A percentile compares a stretch with the other conserved stretches of the same genome.
phyloP scores from a whole-genome alignment of 2,797 vertebrate species.

The Acanthurus tractus region DNA sequence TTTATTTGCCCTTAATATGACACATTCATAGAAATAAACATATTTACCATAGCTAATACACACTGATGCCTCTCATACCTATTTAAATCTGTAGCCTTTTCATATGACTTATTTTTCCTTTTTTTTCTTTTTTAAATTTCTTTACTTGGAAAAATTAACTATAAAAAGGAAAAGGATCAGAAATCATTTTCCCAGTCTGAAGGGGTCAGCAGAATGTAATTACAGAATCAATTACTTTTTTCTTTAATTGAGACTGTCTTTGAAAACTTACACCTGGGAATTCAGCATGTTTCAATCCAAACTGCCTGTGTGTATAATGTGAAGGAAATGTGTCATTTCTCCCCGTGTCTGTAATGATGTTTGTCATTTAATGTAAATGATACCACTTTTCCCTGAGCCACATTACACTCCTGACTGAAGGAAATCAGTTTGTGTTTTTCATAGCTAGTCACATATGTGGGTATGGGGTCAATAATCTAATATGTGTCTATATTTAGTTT shows the following conservation, averaged over 20 bases:
- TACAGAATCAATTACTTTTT: constrained; percentile 30
- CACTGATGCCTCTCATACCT: constrained; percentile 62
- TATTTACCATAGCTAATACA: constrained; percentile 50
- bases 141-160: background rate
- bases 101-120: constrained; percentile 12
- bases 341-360: constrained; percentile 70
- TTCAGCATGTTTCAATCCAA: constrained; percentile 76
- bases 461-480: constrained; percentile 85
- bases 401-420: constrained; percentile 80
- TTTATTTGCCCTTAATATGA: constrained; percentile 42
- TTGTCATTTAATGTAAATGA: constrained; percentile 82
- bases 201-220: constrained; percentile 57
- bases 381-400: constrained; percentile 82
- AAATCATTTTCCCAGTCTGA: constrained; percentile 30
- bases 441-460: constrained; percentile 78
- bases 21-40: constrained; percentile 34
- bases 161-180: constrained; percentile 22
- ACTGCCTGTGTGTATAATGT: constrained; percentile 67
- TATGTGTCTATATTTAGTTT: constrained; percentile 89
- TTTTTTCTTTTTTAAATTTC: constrained; percentile 5
- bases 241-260: constrained; percentile 42
- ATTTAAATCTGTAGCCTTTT: constrained; percentile 39
- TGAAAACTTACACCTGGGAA: constrained; percentile 76
- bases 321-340: constrained; percentile 64
- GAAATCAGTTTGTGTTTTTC: constrained; percentile 78